A percentile compares a stretch with the other conserved stretches of the same genome.
Conservation (phyloP, 1,140 invertebrate species). For the Coelopa frigida region DNA sequence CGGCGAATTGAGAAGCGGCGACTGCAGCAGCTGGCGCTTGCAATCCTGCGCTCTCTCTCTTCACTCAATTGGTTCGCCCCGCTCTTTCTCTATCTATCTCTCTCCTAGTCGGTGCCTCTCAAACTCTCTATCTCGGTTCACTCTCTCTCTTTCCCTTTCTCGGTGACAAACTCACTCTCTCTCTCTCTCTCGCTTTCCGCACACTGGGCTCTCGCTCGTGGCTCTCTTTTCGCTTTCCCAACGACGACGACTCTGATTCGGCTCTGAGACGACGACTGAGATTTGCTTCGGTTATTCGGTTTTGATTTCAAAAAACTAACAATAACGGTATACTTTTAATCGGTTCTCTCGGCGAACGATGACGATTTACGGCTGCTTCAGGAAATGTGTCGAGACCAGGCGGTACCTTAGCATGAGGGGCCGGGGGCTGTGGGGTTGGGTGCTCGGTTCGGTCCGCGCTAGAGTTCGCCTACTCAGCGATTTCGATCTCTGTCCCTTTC, state of each 20-base stretch:
- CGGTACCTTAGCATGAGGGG: constrained; percentile 74
- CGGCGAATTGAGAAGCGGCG: too few species aligned
- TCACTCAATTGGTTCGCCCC: too few species aligned
- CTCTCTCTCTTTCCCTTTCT: not conserved
- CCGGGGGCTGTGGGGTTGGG: constrained; percentile 17
- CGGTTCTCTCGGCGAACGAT: constrained; percentile 11
- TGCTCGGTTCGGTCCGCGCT: not conserved
- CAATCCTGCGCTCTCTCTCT: not conserved
- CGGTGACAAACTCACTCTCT: not conserved
- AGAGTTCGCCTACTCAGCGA: too few species aligned
- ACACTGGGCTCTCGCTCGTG: constrained; percentile 4
- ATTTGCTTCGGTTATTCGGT: too few species aligned
- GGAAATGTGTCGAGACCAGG: constrained; percentile 76
- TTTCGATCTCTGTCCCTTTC: constrained; percentile 1
- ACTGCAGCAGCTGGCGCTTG: too few species aligned
- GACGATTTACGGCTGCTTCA: constrained; percentile 70
- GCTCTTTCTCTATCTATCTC: constrained; percentile 5
- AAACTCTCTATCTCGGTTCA: not conserved
- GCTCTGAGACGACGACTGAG: too few species aligned
- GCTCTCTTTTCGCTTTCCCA: constrained; percentile 1
- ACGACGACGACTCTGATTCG: too few species aligned
- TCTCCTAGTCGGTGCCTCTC: not conserved
- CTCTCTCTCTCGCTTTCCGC: constrained; percentile 1
- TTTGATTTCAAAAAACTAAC: too few species aligned
- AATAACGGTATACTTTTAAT: too few species aligned